These are phyloP conservation scores for Trididemnum clinides DNA, from an alignment of 23 tunicate genomes.

Conservation along the genomic window DNA sequence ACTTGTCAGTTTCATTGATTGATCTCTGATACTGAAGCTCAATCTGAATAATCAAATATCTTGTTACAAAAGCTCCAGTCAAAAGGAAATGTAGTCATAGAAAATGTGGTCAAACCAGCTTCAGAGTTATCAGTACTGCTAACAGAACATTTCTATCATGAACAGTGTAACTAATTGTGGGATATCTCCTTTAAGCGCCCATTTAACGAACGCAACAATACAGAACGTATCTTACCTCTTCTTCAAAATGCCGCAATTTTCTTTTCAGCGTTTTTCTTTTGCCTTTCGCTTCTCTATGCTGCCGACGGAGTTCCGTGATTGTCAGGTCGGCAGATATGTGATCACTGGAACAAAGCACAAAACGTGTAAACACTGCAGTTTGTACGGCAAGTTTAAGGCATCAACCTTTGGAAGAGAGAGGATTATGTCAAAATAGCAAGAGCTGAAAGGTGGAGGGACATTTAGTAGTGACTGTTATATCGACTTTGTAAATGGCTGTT, in stretches of 20 bases:
- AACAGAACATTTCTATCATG: too few relatives aligned
- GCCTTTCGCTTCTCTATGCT: constrained; percentile 59
- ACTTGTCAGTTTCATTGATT: constrained; percentile 49
- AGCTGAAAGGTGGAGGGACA: too few relatives aligned
- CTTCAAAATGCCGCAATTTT: constrained; percentile 74
- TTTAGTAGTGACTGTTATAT: too few relatives aligned
- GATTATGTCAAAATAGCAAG: too few relatives aligned
- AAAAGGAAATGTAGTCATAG: background rate
- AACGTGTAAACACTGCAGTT: too few relatives aligned
- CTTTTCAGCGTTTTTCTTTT: constrained; percentile 58
- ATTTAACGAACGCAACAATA: too few relatives aligned
- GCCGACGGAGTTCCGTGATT: constrained; percentile 41
- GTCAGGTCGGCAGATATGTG: constrained; percentile 46
- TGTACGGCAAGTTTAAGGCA: too few relatives aligned
- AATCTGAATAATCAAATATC: constrained; percentile 27
- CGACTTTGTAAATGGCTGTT: too few relatives aligned
- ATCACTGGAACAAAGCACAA: background rate
- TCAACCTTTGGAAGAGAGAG: too few relatives aligned
- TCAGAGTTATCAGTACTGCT: too few relatives aligned
- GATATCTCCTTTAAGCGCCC: too few relatives aligned
- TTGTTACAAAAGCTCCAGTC: background rate
- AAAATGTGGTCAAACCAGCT: background rate
- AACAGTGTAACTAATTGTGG: too few relatives aligned
- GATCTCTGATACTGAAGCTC: constrained; percentile 33
- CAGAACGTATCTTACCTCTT: constrained; percentile 53